phyloP scores from a whole-genome alignment of 1,140 invertebrate genomes.

The Rhysida immarginata region DNA sequence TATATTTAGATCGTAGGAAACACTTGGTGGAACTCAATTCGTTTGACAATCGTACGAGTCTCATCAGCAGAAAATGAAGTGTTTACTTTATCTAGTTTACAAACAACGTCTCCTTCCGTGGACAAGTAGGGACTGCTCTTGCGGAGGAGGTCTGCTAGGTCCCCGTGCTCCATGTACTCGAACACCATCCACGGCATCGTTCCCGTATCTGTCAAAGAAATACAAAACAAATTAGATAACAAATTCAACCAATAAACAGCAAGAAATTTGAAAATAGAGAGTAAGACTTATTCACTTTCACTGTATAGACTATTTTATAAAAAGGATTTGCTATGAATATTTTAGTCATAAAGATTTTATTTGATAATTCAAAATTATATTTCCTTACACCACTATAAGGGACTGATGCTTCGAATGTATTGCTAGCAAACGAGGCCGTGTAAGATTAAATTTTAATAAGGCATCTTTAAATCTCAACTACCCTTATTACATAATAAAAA shows the following conservation, averaged over 20 bases:
- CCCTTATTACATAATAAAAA: too few relatives aligned
- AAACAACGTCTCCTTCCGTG: background rate
- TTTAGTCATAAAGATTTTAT: too few relatives aligned
- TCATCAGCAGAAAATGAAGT: background rate
- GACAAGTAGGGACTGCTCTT: constrained; percentile 34
- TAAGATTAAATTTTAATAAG: too few relatives aligned
- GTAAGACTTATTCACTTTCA: background rate
- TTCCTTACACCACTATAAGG: too few relatives aligned
- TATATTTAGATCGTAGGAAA: background rate
- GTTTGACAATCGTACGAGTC: too few relatives aligned
- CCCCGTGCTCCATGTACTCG: constrained; percentile 80
- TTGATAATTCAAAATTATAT: too few relatives aligned
- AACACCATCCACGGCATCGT: constrained; percentile 80
- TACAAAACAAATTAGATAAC: background rate
- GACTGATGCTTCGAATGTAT: too few relatives aligned
- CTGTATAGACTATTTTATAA: background rate
- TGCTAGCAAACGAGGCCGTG: too few relatives aligned
- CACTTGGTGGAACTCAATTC: too few relatives aligned
- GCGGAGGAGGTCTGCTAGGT: constrained; percentile 65
- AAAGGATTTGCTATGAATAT: background rate
- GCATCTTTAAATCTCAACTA: too few relatives aligned
- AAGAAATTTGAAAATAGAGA: background rate
- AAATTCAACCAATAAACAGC: background rate
- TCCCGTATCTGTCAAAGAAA: constrained; percentile 38
- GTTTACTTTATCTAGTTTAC: constrained; percentile 4